A percentile compares a stretch with the other conserved stretches of the same genome.
Evolutionary conservation across 35 echinoderm and acorn worm species (phyloP).

Genomic region (Chiridota heheva): DNA sequence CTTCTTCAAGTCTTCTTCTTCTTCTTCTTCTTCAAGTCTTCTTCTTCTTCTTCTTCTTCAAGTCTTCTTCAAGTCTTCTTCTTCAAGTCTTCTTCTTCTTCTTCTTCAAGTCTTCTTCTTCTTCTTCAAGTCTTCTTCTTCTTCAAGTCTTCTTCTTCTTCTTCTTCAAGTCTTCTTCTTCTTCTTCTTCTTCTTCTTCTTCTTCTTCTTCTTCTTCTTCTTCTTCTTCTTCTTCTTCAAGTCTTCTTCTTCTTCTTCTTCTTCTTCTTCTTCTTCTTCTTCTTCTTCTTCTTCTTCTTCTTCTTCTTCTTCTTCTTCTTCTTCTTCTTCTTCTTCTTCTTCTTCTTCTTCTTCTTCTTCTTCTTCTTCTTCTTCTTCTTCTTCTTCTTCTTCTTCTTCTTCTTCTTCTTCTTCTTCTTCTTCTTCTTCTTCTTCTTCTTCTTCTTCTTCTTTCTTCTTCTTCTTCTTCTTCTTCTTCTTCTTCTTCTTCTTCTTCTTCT

Average conservation of each 20-base stretch:
- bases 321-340: slow-evolving; percentile 8
- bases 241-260: too few relatives aligned
- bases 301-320: neutral
- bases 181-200: slow-evolving; percentile 6
- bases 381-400: slow-evolving; percentile 9
- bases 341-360: neutral
- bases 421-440: slow-evolving; percentile 10
- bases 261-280: slow-evolving; percentile 6
- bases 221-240: slow-evolving; percentile 6
- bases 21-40: neutral
- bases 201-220: slow-evolving; percentile 6
- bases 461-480: slow-evolving; percentile 10
- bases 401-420: slow-evolving; percentile 3
- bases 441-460: slow-evolving; percentile 9
- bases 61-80: too few relatives aligned
- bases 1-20: too few relatives aligned
- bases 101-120: too few relatives aligned
- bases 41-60: neutral
- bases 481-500: too few relatives aligned
- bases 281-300: neutral
- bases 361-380: slow-evolving; percentile 10
- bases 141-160: too few relatives aligned
- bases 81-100: too few relatives aligned
- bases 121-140: too few relatives aligned
- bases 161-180: too few relatives aligned